Evolutionary conservation across 2,797 vertebrate species (phyloP).

Genomic region (Lophura swinhoii): DNA sequence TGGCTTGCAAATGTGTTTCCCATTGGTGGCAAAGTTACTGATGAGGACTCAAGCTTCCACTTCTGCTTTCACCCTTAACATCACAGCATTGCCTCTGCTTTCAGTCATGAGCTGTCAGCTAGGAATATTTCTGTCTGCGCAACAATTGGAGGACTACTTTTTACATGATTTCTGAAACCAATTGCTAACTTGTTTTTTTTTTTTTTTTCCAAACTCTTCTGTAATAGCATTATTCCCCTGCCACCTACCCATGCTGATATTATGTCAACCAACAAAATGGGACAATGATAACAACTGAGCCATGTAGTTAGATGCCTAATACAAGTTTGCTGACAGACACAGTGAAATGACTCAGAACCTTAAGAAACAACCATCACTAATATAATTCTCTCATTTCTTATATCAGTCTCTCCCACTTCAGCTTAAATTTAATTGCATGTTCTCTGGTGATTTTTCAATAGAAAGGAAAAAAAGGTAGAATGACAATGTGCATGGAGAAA

Average conservation of each 20-base stretch:
- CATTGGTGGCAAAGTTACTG: background rate
- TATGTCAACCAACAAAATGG: background rate
- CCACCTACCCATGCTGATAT: background rate
- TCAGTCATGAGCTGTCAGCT: background rate
- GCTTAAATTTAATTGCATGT: background rate
- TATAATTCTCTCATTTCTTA: background rate
- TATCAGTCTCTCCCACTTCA: background rate
- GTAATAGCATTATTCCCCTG: background rate
- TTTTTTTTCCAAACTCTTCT: background rate
- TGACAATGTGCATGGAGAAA: background rate
- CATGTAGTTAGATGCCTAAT: background rate
- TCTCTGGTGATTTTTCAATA: background rate
- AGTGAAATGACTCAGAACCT: background rate
- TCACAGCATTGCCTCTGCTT: background rate
- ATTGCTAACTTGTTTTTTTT: background rate
- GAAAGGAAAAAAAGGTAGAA: background rate
- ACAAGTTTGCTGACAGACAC: background rate
- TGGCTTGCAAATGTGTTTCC: background rate
- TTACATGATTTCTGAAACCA: background rate
- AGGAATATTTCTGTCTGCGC: background rate
- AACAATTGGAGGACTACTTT: background rate
- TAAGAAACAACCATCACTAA: background rate
- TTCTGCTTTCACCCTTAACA: background rate
- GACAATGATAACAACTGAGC: background rate
- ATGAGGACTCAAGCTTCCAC: background rate